Base-by-base conservation (phyloP, 2,113 vertebrate species). In the Gobio gobio region DNA sequence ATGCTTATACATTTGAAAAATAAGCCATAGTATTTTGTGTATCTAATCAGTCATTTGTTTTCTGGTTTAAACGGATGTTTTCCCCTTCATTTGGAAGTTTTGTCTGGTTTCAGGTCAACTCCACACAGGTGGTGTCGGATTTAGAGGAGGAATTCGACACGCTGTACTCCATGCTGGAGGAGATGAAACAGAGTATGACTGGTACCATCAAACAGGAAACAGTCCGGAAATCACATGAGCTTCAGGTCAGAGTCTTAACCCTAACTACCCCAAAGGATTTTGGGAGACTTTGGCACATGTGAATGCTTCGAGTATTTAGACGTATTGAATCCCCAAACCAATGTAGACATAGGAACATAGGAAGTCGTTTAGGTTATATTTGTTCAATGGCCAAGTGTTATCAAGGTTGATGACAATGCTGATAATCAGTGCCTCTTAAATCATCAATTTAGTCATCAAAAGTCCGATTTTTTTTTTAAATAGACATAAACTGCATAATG, bases 121-220 rank as follows among this genome's bases (percentile, higher is more conserved):
- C 97, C 78, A 94, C 94, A 61, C 95, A 93, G 82, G 95, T 96
- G 84, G 94, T 95, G 83, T 94, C 94, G 0, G 98, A 98, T 29
- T 89, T 99, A 87, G 97, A 97, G 91, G 95, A 95, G 90, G 98
- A 99, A 88, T 97, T 99, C 91, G 96, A 97, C 87, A 91, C 93
- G 61, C 91, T 99, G 1, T 95, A 95, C 73, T 94, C 96, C 64
- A 73, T 97, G 45, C 49, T 99, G 75, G 94, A 96, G 51, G 96
- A 97, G 66, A 95, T 95, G 91, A 97, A 96, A 75, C 96, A 93
- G 74, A 95, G 90, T 72, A 97, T 99, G 93, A 73, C 92, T 68
- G 94, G 76, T 40, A 88, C 89, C 83, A 97, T 99, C 84, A 96
- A 95, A 80, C 95, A 96, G 86, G 97, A 98, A 78, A 93, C 94